Evolutionary conservation across 2,888 invertebrate genomes (phyloP).

Genomic region (Melanargia galathea): DNA sequence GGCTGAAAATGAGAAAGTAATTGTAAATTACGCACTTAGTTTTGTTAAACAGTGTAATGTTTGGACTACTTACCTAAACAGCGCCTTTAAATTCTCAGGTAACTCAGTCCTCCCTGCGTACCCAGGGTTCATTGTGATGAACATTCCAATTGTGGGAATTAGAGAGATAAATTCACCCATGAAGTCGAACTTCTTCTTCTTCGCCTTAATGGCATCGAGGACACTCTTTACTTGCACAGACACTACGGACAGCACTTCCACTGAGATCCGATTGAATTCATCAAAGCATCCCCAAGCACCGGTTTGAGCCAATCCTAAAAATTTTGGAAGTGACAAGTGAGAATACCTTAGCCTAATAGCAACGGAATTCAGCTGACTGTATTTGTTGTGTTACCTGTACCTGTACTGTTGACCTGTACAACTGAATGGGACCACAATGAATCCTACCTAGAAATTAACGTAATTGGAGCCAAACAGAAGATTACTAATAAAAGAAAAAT

Average conservation of each 20-base stretch:
- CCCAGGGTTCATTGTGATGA: slow-evolving; percentile 98
- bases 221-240: slow-evolving; percentile 95
- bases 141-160: slow-evolving; percentile 91
- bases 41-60: background rate
- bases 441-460: no score
- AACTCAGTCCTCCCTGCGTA: slow-evolving; percentile 96
- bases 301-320: slow-evolving; percentile 90
- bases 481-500: background rate
- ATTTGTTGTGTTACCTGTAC: no score
- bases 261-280: slow-evolving; percentile 97
- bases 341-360: background rate
- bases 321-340: slow-evolving; percentile 3
- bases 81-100: slow-evolving; percentile 89
- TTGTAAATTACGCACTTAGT: no score
- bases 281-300: slow-evolving; percentile 99
- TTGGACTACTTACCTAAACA: slow-evolving; percentile 74
- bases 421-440: no score
- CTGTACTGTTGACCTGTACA: no score
- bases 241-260: slow-evolving; percentile 97
- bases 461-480: background rate
- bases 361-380: background rate
- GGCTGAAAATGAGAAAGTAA: no score
- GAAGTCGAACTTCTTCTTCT: slow-evolving; percentile 91
- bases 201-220: slow-evolving; percentile 92
- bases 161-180: slow-evolving; percentile 91